Conservation (phyloP, 2,113 vertebrate genomes). For the Lamprotornis superbus region DNA sequence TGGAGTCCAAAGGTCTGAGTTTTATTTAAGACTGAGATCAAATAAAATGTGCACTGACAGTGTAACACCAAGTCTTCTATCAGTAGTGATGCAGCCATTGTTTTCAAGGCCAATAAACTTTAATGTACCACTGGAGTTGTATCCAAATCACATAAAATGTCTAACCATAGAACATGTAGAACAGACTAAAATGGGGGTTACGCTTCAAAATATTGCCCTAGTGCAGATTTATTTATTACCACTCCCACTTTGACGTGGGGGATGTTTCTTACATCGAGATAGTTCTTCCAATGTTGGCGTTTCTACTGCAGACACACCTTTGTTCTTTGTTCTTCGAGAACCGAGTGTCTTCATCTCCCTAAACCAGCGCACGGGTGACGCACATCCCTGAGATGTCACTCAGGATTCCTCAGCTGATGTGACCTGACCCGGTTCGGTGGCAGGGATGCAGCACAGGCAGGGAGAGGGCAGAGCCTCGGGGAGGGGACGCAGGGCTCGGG, state of each 20-base stretch:
- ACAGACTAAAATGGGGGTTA: conserved; percentile 21
- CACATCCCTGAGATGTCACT: background rate
- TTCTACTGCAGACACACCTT: background rate
- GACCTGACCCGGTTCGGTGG: background rate
- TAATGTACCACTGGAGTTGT: conserved; percentile 41
- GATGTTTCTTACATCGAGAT: background rate
- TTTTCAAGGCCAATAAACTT: conserved; percentile 55
- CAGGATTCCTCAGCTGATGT: background rate
- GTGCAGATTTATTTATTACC: background rate
- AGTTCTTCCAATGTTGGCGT: background rate
- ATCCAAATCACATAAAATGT: conserved; percentile 63
- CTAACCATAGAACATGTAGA: conserved; percentile 10
- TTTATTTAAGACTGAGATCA: conserved; percentile 68
- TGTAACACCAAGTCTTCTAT: conserved; percentile 5
- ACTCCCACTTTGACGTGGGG: background rate
- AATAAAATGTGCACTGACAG: conserved; percentile 45
- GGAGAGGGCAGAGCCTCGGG: background rate
- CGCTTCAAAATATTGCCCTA: background rate
- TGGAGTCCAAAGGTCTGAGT: conserved; percentile 52
- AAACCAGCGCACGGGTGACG: background rate
- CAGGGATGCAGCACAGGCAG: rapidly evolving
- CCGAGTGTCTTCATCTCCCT: background rate
- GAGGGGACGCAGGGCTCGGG: background rate
- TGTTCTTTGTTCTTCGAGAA: background rate
- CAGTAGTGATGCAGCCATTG: background rate